phyloP scores from a whole-genome alignment of 2,888 invertebrate species.

The Cyclophora punctaria region DNA sequence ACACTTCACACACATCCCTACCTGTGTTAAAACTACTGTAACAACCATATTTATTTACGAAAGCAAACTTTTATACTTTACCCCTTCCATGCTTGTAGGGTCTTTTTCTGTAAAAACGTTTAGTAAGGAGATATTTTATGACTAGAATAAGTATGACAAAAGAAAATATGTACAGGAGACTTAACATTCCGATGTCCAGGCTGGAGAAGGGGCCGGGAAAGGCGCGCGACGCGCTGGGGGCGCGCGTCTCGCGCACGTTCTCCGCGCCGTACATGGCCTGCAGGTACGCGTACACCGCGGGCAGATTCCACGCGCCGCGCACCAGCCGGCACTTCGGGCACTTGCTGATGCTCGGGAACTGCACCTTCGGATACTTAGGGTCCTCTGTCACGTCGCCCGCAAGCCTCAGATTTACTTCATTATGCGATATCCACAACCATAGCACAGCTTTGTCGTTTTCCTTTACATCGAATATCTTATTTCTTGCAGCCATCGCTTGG shows the following conservation, averaged over 20 bases:
- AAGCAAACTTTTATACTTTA: slow-evolving; percentile 75
- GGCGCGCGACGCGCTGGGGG: slow-evolving; percentile 35
- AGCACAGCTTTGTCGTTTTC: slow-evolving; percentile 85
- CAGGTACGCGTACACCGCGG: slow-evolving; percentile 78
- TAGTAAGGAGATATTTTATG: slow-evolving; percentile 83
- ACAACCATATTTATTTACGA: background rate
- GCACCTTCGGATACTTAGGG: slow-evolving; percentile 89
- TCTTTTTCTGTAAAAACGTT: slow-evolving; percentile 82
- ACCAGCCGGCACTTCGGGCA: slow-evolving; percentile 81
- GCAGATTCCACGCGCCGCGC: slow-evolving; percentile 77
- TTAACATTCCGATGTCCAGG: slow-evolving; percentile 84
- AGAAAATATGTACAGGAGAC: slow-evolving; percentile 83
- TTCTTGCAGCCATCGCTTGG: slow-evolving; percentile 84
- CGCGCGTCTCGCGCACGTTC: slow-evolving; percentile 43
- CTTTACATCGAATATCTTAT: slow-evolving; percentile 80
- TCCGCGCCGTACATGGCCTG: slow-evolving; percentile 60
- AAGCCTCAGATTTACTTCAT: slow-evolving; percentile 91
- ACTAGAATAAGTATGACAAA: slow-evolving; percentile 84
- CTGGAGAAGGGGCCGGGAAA: slow-evolving; percentile 73
- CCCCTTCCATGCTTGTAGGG: slow-evolving; percentile 81
- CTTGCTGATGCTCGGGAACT: slow-evolving; percentile 83
- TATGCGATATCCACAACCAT: slow-evolving; percentile 97
- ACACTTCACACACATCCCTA: background rate
- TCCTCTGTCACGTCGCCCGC: slow-evolving; percentile 93
- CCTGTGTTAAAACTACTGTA: slow-evolving; percentile 12